Evolutionary conservation across 1,140 invertebrate species (phyloP).

Genomic region (Pygmarrhopalites habei): DNA sequence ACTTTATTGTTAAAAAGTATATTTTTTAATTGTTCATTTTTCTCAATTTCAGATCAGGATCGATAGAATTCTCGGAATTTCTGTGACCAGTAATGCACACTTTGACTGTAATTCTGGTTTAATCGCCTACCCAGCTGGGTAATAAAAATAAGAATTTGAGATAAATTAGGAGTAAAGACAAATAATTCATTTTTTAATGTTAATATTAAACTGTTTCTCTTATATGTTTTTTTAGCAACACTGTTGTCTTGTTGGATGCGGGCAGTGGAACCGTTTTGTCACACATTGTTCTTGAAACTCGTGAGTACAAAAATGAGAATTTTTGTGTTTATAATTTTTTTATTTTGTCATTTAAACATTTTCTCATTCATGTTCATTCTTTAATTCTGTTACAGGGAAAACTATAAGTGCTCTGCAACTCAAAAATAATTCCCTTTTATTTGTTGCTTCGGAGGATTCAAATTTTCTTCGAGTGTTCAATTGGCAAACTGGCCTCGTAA

Average conservation of each 20-base stretch:
- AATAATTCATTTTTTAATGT: conserved; percentile 4
- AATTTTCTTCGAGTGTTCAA: conserved; percentile 37
- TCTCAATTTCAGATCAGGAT: conserved; percentile 74
- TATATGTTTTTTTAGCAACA: conserved; percentile 30
- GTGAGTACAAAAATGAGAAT: too few relatives aligned
- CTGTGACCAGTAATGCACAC: conserved; percentile 82
- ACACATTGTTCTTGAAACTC: conserved; percentile 36
- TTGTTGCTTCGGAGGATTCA: conserved; percentile 38
- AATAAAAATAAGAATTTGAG: too few relatives aligned
- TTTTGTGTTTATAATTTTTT: too few relatives aligned
- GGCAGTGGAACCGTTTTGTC: conserved; percentile 38
- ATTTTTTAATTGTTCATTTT: too few relatives aligned
- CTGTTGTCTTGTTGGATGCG: conserved; percentile 35
- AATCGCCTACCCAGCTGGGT: conserved; percentile 93
- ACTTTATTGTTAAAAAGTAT: too few relatives aligned
- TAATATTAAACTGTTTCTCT: background rate
- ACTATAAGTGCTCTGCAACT: conserved; percentile 35
- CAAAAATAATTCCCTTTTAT: conserved; percentile 37
- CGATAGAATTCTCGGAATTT: conserved; percentile 85
- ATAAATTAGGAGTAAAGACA: too few relatives aligned
- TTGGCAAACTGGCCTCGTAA: conserved; percentile 37
- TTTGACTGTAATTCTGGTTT: conserved; percentile 79
- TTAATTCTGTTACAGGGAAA: too few relatives aligned
- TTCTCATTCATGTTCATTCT: too few relatives aligned
- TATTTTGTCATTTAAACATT: too few relatives aligned